Evolutionary conservation across 2,797 vertebrate genomes (phyloP).

Genomic region (Salmo trutta): DNA sequence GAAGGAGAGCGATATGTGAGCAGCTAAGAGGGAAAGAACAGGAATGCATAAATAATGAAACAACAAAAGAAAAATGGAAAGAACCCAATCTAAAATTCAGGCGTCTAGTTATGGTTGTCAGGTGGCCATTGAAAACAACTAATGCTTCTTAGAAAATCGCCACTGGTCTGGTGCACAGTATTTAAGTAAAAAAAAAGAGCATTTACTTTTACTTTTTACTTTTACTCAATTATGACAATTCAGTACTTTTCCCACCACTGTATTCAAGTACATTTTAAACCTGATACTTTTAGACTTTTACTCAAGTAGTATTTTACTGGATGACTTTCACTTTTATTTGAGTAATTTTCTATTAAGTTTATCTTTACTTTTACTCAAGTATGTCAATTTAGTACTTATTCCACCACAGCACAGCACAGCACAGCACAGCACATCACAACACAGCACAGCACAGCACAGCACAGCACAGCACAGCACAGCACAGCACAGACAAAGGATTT

Average conservation of each 20-base stretch:
- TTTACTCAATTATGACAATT: neutral
- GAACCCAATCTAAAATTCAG: conserved; percentile 21
- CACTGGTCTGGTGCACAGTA: conserved; percentile 33
- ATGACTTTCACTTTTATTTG: no score
- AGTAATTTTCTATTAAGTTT: no score
- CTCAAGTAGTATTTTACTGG: no score
- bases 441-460: conserved; percentile 52
- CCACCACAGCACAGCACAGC: no score
- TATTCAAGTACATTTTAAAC: no score
- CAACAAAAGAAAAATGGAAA: neutral
- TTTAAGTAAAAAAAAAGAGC: no score
- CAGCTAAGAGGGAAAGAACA: conserved; percentile 14
- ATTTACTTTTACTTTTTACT: no score
- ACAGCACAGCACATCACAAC: conserved; percentile 9
- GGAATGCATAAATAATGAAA: neutral
- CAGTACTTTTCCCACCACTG: no score
- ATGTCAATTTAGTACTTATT: no score
- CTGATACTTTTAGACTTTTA: no score
- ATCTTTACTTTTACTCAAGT: no score
- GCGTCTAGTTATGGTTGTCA: conserved; percentile 29
- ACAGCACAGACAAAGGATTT: conserved; percentile 34
- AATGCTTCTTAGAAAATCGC: conserved; percentile 8
- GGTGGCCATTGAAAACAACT: conserved; percentile 10
- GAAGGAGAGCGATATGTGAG: conserved; percentile 7
- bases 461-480: conserved; percentile 39